Conservation (phyloP, 2,888 invertebrate species). For the Drosophila mimetica region DNA sequence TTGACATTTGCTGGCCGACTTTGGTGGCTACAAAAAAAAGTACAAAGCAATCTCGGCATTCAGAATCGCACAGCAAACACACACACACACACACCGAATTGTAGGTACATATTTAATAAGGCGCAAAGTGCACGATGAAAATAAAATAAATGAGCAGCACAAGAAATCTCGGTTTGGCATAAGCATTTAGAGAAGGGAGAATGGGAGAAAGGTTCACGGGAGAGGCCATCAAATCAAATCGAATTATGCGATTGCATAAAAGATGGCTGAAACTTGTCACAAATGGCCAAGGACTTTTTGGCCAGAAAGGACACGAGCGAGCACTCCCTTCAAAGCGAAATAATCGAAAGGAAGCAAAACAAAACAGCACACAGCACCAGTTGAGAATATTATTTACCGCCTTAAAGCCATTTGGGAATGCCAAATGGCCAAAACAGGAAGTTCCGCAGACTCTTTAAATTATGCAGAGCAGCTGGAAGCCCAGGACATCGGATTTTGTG, state of each 20-base stretch:
- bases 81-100: slow-evolving; percentile 10
- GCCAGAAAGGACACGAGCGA: slow-evolving; percentile 11
- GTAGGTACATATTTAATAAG: slow-evolving; percentile 58
- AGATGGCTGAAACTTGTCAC: slow-evolving; percentile 17
- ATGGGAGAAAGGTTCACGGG: not conserved
- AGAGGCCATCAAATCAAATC: slow-evolving; percentile 30
- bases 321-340: not conserved
- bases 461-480: slow-evolving; percentile 2
- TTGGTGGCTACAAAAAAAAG: slow-evolving; percentile 14
- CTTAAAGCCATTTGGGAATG: not conserved
- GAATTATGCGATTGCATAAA: slow-evolving; percentile 46
- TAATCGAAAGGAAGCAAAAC: not conserved
- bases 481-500: not conserved
- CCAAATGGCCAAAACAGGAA: not conserved
- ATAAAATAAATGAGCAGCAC: slow-evolving; percentile 12
- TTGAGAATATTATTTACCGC: slow-evolving; percentile 4
- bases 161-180: slow-evolving; percentile 2
- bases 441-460: slow-evolving; percentile 4
- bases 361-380: not conserved
- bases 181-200: slow-evolving; percentile 4
- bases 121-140: slow-evolving; percentile 48
- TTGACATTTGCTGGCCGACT: slow-evolving; percentile 50
- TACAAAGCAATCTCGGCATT: slow-evolving; percentile 47
- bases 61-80: slow-evolving; percentile 30
- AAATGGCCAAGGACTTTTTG: slow-evolving; percentile 31